Base-by-base conservation (phyloP, 2,888 invertebrate species). In the Xestia ashworthii region DNA sequence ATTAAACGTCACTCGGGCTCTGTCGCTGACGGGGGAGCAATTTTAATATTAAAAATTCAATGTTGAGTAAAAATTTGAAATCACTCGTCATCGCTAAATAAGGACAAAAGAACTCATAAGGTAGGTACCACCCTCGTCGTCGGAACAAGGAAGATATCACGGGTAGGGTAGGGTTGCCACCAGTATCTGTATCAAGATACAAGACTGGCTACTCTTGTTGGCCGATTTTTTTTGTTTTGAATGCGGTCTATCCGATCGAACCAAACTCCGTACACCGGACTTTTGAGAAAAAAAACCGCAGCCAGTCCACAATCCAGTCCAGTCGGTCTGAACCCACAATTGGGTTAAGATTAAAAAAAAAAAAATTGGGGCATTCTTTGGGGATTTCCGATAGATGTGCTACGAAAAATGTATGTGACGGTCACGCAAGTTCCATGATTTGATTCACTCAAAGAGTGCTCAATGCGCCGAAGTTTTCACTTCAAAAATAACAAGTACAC, bases 1-100 rank as follows among this genome's bases (percentile, higher is more conserved):
- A 90, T 90, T 90, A 87, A 90, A 90, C 78, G 88, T 87, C 89
- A 88, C 84, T 89, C 84, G 78, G 44, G 41, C 65, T 67, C 80
- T 83, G 84, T 53, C 22, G 75, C 22, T 83, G 86, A 87, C 86
- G 82, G 69, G 70, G 71, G 25, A 71, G 72, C 78, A 75, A 76
- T 78, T 81, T 84, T 88, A 76, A 71, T 76, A 83, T 78, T 78
- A 80, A 87, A 84, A 83, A 81, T 79, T 83, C 78, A 73, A 81
- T 83, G 66, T 69, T 16, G 50, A 78, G 69, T 81, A 46, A 82
- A 88, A 87, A 82, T 88, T 64, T 84, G 70, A 78, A 85, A 81
- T 86, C 84, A 62, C 58, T 80, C 53, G 25, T 66, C 76, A 72
- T 68, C 12, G 48, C 50, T 75, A 69, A 71, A 84, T 38, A 76